Conservation (phyloP, 2,113 vertebrate species). For the Podiceps cristatus region DNA sequence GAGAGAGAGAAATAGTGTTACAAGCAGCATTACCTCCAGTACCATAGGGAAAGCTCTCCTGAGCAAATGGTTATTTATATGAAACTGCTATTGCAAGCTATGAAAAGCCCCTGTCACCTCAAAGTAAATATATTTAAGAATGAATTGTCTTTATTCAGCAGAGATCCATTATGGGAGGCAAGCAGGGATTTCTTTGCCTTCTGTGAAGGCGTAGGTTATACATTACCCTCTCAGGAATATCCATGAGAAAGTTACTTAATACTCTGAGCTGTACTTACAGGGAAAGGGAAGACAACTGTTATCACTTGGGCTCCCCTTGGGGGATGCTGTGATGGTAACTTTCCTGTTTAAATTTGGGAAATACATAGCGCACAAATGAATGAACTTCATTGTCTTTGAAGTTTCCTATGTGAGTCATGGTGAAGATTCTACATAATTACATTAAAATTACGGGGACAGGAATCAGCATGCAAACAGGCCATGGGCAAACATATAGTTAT, state of each 20-base stretch:
- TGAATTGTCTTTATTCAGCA: background rate
- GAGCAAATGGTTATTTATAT: background rate
- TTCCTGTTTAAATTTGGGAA: conserved; percentile 52
- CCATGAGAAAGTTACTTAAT: conserved; percentile 34
- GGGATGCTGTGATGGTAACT: conserved; percentile 26
- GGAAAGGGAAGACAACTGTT: conserved; percentile 25
- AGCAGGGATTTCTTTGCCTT: background rate
- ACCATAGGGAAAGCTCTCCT: background rate
- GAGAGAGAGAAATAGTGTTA: background rate
- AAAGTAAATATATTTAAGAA: conserved; percentile 19
- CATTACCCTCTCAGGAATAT: background rate
- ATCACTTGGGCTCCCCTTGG: conserved; percentile 1
- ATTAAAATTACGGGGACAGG: conserved; percentile 34
- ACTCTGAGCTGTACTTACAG: background rate
- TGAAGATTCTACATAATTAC: conserved; percentile 44
- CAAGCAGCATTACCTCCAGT: background rate
- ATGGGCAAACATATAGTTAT: conserved; percentile 47
- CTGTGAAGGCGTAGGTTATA: background rate
- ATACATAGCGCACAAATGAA: conserved; percentile 20
- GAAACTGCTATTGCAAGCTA: background rate
- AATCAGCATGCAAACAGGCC: conserved; percentile 46
- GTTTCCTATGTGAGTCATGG: conserved; percentile 52
- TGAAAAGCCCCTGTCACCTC: background rate
- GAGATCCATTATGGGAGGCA: background rate
- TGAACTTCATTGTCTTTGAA: conserved; percentile 65